Evolutionary conservation across 2,797 vertebrate genomes (phyloP).

Genomic region (Sebastiscus albofasciatus): DNA sequence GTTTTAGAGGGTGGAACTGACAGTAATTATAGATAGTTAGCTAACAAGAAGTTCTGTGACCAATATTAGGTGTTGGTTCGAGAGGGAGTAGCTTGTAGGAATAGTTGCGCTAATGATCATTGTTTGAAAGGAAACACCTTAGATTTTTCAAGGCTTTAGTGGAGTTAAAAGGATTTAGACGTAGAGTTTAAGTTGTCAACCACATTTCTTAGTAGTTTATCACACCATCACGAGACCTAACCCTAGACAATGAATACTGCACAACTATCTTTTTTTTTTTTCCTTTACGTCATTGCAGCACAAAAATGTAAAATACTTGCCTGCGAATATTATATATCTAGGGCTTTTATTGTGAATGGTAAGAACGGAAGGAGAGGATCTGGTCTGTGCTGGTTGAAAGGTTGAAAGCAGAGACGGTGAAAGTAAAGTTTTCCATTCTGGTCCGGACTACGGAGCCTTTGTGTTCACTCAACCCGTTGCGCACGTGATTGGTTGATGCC

Average conservation of each 20-base stretch:
- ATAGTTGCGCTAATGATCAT: constrained; percentile 15
- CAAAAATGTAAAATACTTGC: accelerated
- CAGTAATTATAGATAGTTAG: constrained; percentile 7
- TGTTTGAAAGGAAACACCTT: constrained; percentile 33
- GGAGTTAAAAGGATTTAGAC: neutral
- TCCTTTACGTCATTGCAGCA: neutral
- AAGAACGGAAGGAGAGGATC: too few relatives aligned
- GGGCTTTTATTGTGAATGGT: too few relatives aligned
- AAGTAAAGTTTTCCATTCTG: too few relatives aligned
- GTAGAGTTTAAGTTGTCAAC: neutral
- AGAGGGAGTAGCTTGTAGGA: neutral
- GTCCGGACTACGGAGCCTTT: too few relatives aligned
- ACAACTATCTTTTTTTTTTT: neutral
- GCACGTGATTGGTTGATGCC: too few relatives aligned
- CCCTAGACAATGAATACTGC: neutral
- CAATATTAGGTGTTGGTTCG: neutral
- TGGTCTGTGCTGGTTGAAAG: too few relatives aligned
- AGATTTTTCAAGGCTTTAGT: neutral
- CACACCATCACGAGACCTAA: neutral
- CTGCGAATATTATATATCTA: too few relatives aligned
- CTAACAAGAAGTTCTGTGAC: neutral
- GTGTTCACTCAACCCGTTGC: accelerated
- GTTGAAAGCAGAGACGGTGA: too few relatives aligned
- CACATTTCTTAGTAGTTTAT: neutral
- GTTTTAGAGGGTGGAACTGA: constrained; percentile 1